phyloP scores from a whole-genome alignment of 2,888 invertebrate species.

The Athripsodes cinereus region DNA sequence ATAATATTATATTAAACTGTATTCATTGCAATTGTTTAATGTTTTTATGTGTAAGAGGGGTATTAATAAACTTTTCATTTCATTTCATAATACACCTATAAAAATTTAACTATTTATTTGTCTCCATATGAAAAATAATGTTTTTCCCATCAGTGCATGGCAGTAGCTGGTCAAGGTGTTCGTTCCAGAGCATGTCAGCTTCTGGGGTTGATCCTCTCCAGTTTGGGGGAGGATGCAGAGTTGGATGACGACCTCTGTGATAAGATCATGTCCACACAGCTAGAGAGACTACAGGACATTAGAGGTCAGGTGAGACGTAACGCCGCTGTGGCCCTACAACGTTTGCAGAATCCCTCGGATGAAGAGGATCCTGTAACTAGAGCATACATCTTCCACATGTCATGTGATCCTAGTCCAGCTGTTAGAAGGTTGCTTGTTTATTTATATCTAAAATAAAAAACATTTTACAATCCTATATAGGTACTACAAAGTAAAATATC shows the following conservation, averaged over 20 bases:
- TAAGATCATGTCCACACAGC: constrained; percentile 63
- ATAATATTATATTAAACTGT: too few relatives aligned
- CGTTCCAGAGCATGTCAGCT: constrained; percentile 74
- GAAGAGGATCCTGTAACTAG: constrained; percentile 69
- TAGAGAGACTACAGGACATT: constrained; percentile 59
- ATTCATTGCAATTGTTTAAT: too few relatives aligned
- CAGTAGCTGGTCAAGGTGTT: constrained; percentile 50
- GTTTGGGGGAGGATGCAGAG: constrained; percentile 68
- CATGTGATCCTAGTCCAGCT: constrained; percentile 69
- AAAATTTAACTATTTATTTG: too few relatives aligned
- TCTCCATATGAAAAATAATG: too few relatives aligned
- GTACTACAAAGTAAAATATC: too few relatives aligned
- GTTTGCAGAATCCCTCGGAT: constrained; percentile 74
- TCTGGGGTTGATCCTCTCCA: constrained; percentile 66
- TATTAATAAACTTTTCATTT: too few relatives aligned
- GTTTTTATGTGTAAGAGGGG: too few relatives aligned
- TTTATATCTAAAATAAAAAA: background rate
- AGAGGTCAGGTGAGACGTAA: constrained; percentile 71
- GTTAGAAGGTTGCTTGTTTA: constrained; percentile 49
- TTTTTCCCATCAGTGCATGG: constrained; percentile 41
- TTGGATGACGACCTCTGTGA: constrained; percentile 73
- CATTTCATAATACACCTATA: too few relatives aligned
- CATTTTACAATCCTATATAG: too few relatives aligned
- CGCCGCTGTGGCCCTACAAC: constrained; percentile 69
- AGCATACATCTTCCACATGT: constrained; percentile 64